Conservation (phyloP, 2,797 vertebrate species). For the Sylvia borin region DNA sequence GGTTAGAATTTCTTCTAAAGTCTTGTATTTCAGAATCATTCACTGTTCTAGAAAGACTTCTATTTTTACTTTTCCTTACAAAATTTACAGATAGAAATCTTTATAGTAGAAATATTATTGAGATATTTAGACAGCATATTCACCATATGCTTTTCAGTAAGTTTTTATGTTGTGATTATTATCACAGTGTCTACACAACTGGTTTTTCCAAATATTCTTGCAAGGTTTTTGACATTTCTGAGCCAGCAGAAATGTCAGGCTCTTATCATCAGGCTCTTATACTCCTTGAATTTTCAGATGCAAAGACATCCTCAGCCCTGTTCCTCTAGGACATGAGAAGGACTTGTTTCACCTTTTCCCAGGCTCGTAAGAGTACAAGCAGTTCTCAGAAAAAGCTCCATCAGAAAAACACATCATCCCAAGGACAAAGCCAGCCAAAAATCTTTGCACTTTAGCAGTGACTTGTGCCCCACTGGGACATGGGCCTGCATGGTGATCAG, state of each 20-base stretch:
- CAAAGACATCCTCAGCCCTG: not conserved
- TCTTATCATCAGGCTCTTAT: not conserved
- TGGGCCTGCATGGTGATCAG: not conserved
- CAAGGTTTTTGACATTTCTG: not conserved
- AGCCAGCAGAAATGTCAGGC: not conserved
- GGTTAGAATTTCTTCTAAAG: constrained; percentile 3
- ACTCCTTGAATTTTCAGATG: not conserved
- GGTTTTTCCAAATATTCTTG: not conserved
- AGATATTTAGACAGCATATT: not conserved
- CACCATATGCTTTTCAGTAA: not conserved
- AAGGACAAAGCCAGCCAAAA: not conserved
- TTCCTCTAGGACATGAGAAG: not conserved
- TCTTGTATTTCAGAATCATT: not conserved
- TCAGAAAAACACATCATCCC: not conserved
- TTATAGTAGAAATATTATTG: not conserved
- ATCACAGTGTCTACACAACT: not conserved
- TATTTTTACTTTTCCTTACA: not conserved
- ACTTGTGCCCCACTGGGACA: not conserved
- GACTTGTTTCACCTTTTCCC: not conserved
- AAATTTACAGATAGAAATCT: not conserved
- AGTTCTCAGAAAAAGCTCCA: not conserved
- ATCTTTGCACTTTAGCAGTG: not conserved
- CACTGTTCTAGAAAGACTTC: not conserved
- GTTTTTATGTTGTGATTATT: not conserved
- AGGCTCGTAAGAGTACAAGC: not conserved